Conservation (phyloP, 2,113 vertebrate species). For the Sula dactylatra region DNA sequence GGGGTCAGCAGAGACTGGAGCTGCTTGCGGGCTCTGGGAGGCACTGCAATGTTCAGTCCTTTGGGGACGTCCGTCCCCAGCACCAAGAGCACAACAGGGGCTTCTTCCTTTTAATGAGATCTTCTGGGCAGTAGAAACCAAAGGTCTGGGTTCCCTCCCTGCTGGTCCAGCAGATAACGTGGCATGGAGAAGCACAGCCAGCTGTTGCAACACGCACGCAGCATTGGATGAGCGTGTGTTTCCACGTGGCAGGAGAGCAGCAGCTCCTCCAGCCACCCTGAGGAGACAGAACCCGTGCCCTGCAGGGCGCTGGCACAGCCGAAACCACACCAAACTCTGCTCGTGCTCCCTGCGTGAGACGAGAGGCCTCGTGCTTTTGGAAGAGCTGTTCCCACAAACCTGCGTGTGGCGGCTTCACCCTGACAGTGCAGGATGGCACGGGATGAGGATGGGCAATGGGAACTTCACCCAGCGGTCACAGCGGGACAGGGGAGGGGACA, state of each 20-base stretch:
- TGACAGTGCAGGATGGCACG: accelerated
- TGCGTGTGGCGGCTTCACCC: accelerated
- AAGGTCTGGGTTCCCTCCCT: background rate
- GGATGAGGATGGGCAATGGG: accelerated
- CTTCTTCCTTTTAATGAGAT: background rate
- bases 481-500: too few species aligned
- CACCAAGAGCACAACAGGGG: background rate
- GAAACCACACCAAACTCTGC: background rate
- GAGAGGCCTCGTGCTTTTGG: accelerated
- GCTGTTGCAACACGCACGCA: accelerated
- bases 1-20: background rate
- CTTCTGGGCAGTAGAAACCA: background rate
- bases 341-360: accelerated
- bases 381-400: background rate
- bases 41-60: background rate
- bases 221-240: accelerated
- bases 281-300: accelerated
- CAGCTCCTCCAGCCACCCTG: accelerated
- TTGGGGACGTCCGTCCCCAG: background rate
- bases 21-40: background rate
- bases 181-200: accelerated
- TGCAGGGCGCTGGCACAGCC: accelerated
- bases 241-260: accelerated
- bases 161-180: accelerated
- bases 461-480: accelerated